Evolutionary conservation across 2,113 vertebrate genomes (phyloP).

Genomic region (Ceyx melanurus): DNA sequence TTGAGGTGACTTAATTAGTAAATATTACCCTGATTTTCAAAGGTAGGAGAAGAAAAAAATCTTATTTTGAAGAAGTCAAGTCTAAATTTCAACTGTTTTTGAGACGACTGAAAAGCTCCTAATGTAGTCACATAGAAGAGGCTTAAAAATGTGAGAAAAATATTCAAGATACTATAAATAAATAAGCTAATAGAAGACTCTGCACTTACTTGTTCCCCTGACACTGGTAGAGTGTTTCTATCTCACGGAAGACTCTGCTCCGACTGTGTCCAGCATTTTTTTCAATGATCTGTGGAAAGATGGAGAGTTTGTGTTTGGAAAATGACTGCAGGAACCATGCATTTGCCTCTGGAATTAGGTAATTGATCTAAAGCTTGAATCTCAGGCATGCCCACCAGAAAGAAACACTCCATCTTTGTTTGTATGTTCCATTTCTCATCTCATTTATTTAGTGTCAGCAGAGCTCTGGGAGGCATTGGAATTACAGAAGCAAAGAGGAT

Average conservation of each 20-base stretch:
- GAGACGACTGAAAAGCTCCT: neutral
- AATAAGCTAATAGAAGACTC: neutral
- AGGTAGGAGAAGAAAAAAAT: neutral
- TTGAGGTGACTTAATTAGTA: neutral
- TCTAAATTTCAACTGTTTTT: neutral
- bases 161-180: neutral
- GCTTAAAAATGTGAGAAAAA: neutral
- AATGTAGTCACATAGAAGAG: neutral
- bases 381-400: neutral
- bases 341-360: neutral
- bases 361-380: neutral
- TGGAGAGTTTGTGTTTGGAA: neutral
- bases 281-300: slow-evolving; percentile 88
- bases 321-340: neutral
- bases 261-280: slow-evolving; percentile 92
- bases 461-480: neutral
- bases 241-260: slow-evolving; percentile 92
- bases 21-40: neutral
- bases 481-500: neutral
- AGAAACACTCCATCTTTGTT: neutral
- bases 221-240: slow-evolving; percentile 97
- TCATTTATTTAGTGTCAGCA: neutral
- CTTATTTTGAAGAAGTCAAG: neutral
- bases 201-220: slow-evolving; percentile 91
- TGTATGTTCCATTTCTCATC: neutral